These are phyloP conservation scores for Himalopsyche tibetana DNA, from an alignment of 2,888 invertebrate genomes.

Conservation along the genomic window DNA sequence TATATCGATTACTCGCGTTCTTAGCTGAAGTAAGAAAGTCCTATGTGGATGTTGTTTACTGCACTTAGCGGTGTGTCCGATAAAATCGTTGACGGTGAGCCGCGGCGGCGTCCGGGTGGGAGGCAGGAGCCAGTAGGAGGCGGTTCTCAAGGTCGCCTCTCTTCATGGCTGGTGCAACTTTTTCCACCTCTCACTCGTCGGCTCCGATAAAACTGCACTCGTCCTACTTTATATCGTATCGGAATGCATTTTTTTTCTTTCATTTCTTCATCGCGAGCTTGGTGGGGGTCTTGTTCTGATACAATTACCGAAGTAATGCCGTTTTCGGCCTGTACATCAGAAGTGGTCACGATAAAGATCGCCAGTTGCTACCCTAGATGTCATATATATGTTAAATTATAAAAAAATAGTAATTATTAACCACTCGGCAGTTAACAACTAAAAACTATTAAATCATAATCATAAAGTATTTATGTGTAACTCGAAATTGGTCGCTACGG, in stretches of 20 bases:
- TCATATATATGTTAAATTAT: no score
- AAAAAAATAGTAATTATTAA: no score
- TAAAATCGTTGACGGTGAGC: not conserved
- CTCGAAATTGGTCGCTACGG: no score
- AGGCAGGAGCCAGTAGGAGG: not conserved
- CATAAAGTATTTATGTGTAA: no score
- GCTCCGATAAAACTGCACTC: slow-evolving; percentile 10
- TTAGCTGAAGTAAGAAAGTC: not conserved
- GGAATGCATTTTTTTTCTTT: slow-evolving; percentile 3
- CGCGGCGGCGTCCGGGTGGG: not conserved
- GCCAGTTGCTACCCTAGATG: no score
- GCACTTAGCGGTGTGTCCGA: not conserved
- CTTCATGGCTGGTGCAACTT: slow-evolving; percentile 30
- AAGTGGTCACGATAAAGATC: no score
- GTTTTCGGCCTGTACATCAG: no score
- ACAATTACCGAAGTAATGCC: not conserved
- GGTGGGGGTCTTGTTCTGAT: not conserved
- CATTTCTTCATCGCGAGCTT: not conserved
- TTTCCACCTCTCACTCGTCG: slow-evolving; percentile 24
- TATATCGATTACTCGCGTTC: not conserved
- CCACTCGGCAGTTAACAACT: no score
- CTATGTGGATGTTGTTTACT: not conserved
- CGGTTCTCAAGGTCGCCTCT: slow-evolving; percentile 34
- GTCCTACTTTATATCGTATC: not conserved
- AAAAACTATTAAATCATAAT: no score